Conservation (phyloP, 1,140 invertebrate species). For the Trichoplusia ni region DNA sequence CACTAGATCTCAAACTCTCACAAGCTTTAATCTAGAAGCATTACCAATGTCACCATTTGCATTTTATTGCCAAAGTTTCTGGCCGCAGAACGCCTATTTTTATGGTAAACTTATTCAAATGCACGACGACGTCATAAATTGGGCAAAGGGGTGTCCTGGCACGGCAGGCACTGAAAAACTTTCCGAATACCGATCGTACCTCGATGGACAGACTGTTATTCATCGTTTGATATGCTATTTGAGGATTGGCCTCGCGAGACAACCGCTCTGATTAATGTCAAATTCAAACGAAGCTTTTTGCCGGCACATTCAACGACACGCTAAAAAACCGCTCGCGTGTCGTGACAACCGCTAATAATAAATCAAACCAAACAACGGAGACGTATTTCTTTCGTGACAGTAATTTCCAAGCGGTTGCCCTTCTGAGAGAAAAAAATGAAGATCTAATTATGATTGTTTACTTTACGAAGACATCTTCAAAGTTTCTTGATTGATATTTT, state of each 20-base stretch:
- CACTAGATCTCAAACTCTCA: conserved; percentile 31
- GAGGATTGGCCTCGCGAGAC: conserved; percentile 4
- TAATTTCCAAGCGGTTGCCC: conserved; percentile 8
- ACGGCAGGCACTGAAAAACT: conserved; percentile 56
- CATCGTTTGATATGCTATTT: conserved; percentile 22
- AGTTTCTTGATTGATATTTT: conserved; percentile 10
- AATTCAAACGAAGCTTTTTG: neutral
- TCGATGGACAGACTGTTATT: conserved; percentile 21
- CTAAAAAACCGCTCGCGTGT: neutral
- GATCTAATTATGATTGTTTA: neutral
- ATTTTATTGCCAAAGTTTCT: conserved; percentile 79
- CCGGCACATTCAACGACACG: neutral
- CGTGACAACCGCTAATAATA: conserved; percentile 20
- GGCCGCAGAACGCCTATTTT: conserved; percentile 74
- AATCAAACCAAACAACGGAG: conserved; percentile 1
- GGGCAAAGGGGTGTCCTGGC: conserved; percentile 64
- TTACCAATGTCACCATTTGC: conserved; percentile 73
- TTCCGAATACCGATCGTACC: conserved; percentile 39
- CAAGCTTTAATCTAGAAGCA: conserved; percentile 46
- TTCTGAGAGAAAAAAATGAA: conserved; percentile 2
- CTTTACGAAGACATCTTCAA: conserved; percentile 5
- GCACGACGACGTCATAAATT: conserved; percentile 71
- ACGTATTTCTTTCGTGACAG: conserved; percentile 4
- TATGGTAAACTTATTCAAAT: conserved; percentile 79
- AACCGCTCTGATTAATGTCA: neutral